Percentiles rank a stretch among this genome's conserved stretches.
Evolutionary conservation across 2,888 invertebrate genomes (phyloP).

Genomic region (Leptopilina syphax): DNA sequence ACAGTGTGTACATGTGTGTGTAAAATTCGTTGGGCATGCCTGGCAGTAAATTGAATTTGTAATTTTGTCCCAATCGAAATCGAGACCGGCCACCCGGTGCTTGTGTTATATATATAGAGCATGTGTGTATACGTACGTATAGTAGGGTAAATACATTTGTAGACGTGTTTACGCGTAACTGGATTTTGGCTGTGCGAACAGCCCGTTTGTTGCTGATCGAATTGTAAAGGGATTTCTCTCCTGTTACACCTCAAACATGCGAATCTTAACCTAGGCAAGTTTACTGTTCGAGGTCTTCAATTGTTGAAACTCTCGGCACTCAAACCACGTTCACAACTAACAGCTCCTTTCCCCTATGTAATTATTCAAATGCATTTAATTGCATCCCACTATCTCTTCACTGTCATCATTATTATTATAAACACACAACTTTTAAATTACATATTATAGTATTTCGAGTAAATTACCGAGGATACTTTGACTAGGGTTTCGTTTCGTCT

Average conservation of each 20-base stretch:
- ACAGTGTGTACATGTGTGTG: not conserved
- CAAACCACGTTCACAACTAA: constrained; percentile 16
- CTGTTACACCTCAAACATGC: constrained; percentile 21
- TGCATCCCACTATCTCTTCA: not conserved
- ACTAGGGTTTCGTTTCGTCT: too few species aligned
- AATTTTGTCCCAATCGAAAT: constrained; percentile 57
- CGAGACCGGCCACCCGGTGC: constrained; percentile 48
- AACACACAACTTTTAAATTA: too few species aligned
- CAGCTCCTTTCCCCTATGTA: constrained; percentile 2
- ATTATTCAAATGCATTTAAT: constrained; percentile 3
- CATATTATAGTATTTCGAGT: too few species aligned
- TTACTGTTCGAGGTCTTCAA: constrained; percentile 1
- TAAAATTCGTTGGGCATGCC: constrained; percentile 49
- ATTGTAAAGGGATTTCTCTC: constrained; percentile 52
- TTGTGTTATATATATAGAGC: constrained; percentile 22
- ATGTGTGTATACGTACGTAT: constrained; percentile 44
- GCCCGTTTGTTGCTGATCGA: constrained; percentile 42
- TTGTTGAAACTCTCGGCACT: not conserved
- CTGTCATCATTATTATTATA: not conserved
- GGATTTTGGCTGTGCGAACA: constrained; percentile 55
- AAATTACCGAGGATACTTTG: too few species aligned
- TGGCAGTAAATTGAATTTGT: constrained; percentile 58
- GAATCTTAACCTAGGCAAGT: not conserved
- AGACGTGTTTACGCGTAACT: constrained; percentile 56
- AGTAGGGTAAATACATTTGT: constrained; percentile 54